These are phyloP conservation scores for Plotosus lineatus DNA, from an alignment of 2,113 vertebrate genomes.

Conservation along the genomic window DNA sequence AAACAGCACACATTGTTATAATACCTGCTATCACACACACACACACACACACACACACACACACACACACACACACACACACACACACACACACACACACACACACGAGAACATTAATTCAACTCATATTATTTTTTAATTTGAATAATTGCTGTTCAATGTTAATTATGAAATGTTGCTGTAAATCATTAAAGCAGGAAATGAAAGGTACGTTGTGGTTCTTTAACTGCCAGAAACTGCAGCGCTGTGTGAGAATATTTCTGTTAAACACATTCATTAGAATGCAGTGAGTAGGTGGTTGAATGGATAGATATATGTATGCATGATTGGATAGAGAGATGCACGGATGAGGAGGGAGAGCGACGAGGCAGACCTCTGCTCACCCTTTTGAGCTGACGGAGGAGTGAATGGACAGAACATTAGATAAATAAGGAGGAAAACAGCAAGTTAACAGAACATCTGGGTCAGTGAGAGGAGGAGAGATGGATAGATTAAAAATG, in stretches of 20 bases:
- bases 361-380: neutral
- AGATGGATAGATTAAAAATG: constrained; percentile 7
- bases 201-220: neutral
- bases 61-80: constrained; percentile 59
- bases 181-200: neutral
- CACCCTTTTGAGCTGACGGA: constrained; percentile 17
- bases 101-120: constrained; percentile 30
- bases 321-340: neutral
- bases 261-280: neutral
- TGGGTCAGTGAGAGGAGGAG: constrained; percentile 16
- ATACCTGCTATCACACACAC: neutral
- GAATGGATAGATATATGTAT: constrained; percentile 3
- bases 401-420: constrained; percentile 25
- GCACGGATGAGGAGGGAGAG: no score
- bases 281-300: neutral
- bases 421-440: constrained; percentile 26
- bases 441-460: neutral
- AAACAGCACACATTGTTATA: neutral
- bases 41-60: constrained; percentile 42
- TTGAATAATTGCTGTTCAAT: neutral
- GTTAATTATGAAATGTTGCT: neutral
- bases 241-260: neutral
- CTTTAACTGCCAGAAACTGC: neutral
- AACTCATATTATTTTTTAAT: neutral
- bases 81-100: constrained; percentile 43